Percentiles rank a stretch among this genome's conserved stretches.
phyloP scores from a whole-genome alignment of 2,888 invertebrate genomes.

The Eupithecia exiguata region DNA sequence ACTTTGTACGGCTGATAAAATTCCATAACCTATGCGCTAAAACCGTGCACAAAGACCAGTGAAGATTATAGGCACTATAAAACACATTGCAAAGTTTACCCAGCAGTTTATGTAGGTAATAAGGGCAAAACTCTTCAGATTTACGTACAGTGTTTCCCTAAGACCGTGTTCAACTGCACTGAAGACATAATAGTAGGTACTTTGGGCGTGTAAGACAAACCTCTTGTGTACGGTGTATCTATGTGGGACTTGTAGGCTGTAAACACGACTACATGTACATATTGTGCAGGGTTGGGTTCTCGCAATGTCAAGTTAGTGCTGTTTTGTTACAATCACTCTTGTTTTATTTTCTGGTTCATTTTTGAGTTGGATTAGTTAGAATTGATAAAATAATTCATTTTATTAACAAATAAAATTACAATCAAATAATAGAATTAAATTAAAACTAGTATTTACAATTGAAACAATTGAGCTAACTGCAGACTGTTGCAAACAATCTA shows the following conservation, averaged over 20 bases:
- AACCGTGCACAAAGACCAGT: neutral
- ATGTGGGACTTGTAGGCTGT: constrained; percentile 55
- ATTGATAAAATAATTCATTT: no score
- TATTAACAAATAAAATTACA: no score
- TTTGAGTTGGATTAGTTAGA: neutral
- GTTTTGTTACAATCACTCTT: neutral
- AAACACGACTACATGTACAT: constrained; percentile 51
- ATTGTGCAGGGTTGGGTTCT: constrained; percentile 31
- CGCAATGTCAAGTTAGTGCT: constrained; percentile 13
- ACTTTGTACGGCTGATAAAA: no score
- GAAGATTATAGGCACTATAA: neutral
- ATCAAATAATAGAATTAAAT: no score
- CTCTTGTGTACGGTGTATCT: constrained; percentile 41
- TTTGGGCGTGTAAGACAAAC: constrained; percentile 51
- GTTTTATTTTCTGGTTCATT: neutral
- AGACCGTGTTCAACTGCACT: constrained; percentile 49
- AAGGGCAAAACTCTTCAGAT: constrained; percentile 24
- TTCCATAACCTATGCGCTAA: no score
- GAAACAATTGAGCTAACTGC: no score
- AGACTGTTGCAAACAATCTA: no score
- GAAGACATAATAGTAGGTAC: constrained; percentile 35
- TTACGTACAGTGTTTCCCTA: constrained; percentile 26
- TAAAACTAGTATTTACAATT: no score
- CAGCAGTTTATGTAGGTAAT: neutral
- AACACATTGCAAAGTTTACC: neutral